Evolutionary conservation across 2,113 vertebrate genomes (phyloP).

Genomic region (Xenopus tropicalis): DNA sequence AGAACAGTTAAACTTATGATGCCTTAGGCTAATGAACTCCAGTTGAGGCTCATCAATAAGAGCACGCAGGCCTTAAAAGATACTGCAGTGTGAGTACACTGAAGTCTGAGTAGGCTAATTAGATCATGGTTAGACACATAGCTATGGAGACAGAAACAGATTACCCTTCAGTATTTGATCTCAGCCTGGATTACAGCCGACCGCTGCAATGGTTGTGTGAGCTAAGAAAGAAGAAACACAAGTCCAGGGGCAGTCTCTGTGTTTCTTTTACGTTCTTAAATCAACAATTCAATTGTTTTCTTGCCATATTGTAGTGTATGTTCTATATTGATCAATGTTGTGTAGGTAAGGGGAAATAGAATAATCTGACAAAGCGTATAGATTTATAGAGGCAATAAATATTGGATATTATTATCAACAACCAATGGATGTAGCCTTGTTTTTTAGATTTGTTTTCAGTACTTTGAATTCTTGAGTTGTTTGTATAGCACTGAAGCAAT

Average conservation of each 20-base stretch:
- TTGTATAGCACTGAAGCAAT: neutral
- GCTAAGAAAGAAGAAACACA: neutral
- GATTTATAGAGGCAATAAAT: no score
- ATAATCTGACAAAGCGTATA: no score
- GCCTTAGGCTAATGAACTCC: constrained; percentile 42
- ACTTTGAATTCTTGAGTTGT: neutral
- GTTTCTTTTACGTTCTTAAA: neutral
- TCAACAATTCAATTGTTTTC: no score
- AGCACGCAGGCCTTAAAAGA: constrained; percentile 25
- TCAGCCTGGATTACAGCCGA: constrained; percentile 8
- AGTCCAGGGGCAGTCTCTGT: constrained; percentile 21
- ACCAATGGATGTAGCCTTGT: neutral
- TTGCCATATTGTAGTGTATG: no score
- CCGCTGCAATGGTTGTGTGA: neutral
- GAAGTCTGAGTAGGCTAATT: constrained; percentile 36
- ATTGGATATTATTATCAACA: neutral
- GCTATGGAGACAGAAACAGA: constrained; percentile 8
- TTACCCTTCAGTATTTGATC: constrained; percentile 25
- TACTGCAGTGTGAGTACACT: constrained; percentile 20
- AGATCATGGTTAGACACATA: constrained; percentile 26
- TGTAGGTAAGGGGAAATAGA: no score
- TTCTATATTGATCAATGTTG: no score
- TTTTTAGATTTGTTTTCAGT: neutral
- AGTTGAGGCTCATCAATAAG: constrained; percentile 36
- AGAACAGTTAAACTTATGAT: constrained; percentile 44